phyloP scores from a whole-genome alignment of 2,888 invertebrate species.

The Melitaea athalia region DNA sequence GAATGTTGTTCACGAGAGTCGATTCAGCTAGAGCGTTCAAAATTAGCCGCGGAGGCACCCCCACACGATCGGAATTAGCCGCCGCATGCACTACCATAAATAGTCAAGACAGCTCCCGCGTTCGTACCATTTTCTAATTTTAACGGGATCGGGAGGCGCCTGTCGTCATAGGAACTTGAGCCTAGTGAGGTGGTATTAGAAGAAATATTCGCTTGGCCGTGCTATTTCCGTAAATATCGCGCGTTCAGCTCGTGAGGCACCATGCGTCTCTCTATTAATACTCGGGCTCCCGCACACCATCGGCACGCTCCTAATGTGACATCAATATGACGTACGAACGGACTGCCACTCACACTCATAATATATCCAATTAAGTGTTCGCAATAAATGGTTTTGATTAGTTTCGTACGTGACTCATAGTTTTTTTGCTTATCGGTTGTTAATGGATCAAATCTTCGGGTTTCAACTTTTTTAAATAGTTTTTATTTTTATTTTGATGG shows the following conservation, averaged over 20 bases:
- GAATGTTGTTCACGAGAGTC: constrained; percentile 6
- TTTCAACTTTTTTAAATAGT: neutral
- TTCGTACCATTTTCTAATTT: constrained; percentile 72
- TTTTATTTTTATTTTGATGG: neutral
- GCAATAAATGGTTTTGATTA: neutral
- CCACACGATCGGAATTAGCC: constrained; percentile 63
- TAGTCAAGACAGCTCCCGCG: constrained; percentile 74
- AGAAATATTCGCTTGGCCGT: constrained; percentile 46
- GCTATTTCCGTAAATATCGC: constrained; percentile 60
- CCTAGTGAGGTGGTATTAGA: constrained; percentile 44
- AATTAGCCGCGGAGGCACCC: constrained; percentile 60
- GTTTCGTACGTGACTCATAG: neutral
- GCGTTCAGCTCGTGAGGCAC: constrained; percentile 38
- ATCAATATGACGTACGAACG: constrained; percentile 23
- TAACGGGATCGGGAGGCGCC: constrained; percentile 49
- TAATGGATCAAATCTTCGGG: neutral
- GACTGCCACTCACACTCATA: neutral
- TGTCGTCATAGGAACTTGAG: constrained; percentile 44
- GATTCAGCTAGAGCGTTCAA: constrained; percentile 35
- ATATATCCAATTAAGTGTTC: constrained; percentile 2
- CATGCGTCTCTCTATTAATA: constrained; percentile 43
- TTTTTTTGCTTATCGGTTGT: neutral
- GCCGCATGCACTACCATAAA: constrained; percentile 74
- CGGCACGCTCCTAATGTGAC: constrained; percentile 28
- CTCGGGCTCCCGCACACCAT: constrained; percentile 44